These are phyloP conservation scores for Conchocele bisecta DNA, from an alignment of 2,888 invertebrate genomes.

Conservation along the genomic window DNA sequence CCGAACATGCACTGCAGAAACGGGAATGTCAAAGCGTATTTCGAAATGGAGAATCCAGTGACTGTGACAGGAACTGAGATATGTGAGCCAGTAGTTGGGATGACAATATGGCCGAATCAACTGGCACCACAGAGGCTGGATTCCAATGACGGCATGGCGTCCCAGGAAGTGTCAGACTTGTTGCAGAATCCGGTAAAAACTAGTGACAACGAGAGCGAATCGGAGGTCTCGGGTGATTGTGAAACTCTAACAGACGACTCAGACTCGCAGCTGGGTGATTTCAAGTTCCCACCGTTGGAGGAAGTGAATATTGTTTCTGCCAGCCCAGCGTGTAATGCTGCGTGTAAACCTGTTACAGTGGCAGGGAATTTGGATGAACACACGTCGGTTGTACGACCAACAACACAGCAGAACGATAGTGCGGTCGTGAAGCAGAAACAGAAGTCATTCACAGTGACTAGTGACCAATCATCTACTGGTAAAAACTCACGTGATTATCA, in stretches of 20 bases:
- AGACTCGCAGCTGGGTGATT: constrained; percentile 43
- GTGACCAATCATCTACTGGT: background rate
- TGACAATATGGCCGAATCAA: no score
- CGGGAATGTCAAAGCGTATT: background rate
- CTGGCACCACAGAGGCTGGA: no score
- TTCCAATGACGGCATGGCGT: constrained; percentile 10
- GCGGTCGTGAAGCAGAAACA: background rate
- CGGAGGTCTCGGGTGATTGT: constrained; percentile 44
- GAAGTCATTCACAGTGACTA: background rate
- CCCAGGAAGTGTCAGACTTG: constrained; percentile 28
- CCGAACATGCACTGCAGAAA: constrained; percentile 47
- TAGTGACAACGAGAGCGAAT: background rate
- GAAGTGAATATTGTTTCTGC: constrained; percentile 38
- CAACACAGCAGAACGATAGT: background rate
- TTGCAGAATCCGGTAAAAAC: constrained; percentile 7
- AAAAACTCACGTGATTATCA: background rate
- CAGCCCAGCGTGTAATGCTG: constrained; percentile 6
- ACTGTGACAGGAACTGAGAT: background rate
- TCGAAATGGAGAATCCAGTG: background rate
- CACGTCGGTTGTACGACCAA: constrained; percentile 14
- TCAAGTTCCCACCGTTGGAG: constrained; percentile 58
- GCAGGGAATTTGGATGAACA: constrained; percentile 14
- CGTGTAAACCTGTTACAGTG: constrained; percentile 20
- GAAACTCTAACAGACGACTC: constrained; percentile 55
- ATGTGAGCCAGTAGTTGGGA: no score